Conservation (phyloP, 2,113 vertebrate species). For the Strix uralensis region DNA sequence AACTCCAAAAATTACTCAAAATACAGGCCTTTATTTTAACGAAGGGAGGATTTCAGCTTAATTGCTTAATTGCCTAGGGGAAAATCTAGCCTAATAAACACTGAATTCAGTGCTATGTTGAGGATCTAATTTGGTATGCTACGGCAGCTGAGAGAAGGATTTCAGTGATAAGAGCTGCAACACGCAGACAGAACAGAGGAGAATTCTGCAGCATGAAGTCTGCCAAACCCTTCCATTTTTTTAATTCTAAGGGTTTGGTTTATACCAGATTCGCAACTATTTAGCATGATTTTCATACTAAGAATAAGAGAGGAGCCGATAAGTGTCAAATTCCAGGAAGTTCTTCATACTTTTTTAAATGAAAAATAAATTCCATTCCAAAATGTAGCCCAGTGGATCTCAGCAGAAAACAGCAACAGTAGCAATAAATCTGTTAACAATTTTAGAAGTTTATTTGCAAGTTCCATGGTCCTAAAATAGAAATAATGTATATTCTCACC, state of each 20-base stretch:
- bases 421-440: background rate
- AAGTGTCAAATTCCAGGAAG: background rate
- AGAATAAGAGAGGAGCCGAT: background rate
- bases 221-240: background rate
- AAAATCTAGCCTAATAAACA: background rate
- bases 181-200: background rate
- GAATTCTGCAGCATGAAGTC: background rate
- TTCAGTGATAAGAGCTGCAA: background rate
- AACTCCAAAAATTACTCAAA: background rate
- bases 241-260: background rate
- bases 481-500: background rate
- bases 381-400: background rate
- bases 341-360: background rate
- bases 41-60: background rate
- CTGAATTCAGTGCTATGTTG: background rate
- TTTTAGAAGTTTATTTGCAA: constrained; percentile 5
- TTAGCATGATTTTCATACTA: background rate
- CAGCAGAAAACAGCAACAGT: background rate
- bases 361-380: background rate
- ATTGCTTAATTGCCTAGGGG: background rate
- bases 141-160: background rate
- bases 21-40: background rate
- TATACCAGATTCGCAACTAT: background rate
- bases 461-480: background rate
- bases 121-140: background rate